These are phyloP conservation scores for Nerophis ophidion DNA, from an alignment of 2,113 vertebrate species.

Conservation along the genomic window DNA sequence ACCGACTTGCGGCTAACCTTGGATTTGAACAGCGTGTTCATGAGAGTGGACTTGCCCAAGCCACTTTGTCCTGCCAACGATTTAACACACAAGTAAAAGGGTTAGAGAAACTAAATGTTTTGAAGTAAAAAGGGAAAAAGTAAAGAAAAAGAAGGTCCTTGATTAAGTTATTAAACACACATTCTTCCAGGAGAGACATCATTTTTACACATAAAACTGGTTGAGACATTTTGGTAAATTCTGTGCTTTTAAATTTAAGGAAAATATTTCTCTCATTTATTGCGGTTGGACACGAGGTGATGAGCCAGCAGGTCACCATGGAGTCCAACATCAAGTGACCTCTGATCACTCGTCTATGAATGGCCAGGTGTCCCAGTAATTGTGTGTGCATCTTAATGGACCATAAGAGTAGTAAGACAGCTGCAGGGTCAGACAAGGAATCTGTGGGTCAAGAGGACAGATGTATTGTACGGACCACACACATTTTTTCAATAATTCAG, in stretches of 20 bases:
- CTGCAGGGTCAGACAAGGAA: slow-evolving; percentile 35
- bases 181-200: too few species aligned
- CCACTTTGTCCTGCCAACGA: slow-evolving; percentile 86
- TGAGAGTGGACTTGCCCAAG: slow-evolving; percentile 95
- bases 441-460: slow-evolving; percentile 27
- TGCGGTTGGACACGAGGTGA: too few species aligned
- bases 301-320: too few species aligned
- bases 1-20: slow-evolving; percentile 94
- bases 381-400: slow-evolving; percentile 10
- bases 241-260: not conserved
- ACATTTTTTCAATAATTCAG: not conserved
- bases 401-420: slow-evolving; percentile 17
- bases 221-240: slow-evolving; percentile 1
- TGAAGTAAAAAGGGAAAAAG: not conserved
- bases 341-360: not conserved
- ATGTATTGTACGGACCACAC: slow-evolving; percentile 38
- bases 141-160: not conserved
- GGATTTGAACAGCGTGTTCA: slow-evolving; percentile 98
- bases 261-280: not conserved
- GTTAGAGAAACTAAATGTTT: too few species aligned
- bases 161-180: not conserved
- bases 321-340: not conserved
- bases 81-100: slow-evolving; percentile 10
- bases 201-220: too few species aligned
- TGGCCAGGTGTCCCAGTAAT: not conserved